Evolutionary conservation across 2,113 vertebrate genomes (phyloP).

Genomic region (Sinocyclocheilus maitianheensis): DNA sequence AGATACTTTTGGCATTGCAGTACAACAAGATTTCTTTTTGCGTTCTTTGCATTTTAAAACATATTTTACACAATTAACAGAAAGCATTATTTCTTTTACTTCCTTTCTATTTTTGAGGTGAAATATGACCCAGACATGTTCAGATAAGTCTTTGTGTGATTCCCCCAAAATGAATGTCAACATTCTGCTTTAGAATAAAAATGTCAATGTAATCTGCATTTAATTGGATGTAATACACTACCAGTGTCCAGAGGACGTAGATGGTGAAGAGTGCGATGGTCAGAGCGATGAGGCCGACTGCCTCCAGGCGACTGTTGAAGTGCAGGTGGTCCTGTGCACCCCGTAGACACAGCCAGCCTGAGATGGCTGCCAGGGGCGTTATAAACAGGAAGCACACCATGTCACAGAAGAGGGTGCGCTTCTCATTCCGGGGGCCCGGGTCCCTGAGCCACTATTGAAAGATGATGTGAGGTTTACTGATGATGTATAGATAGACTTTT

Average conservation of each 20-base stretch:
- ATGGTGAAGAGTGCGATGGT: slow-evolving; percentile 98
- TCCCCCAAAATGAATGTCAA: not conserved
- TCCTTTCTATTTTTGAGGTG: not conserved
- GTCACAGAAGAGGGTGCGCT: slow-evolving; percentile 93
- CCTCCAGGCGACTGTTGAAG: slow-evolving; percentile 92
- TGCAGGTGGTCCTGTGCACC: slow-evolving; percentile 94
- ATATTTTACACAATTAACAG: not conserved
- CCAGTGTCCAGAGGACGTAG: slow-evolving; percentile 96
- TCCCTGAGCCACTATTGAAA: slow-evolving; percentile 88
- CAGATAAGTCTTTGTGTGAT: not conserved
- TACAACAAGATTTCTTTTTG: not conserved
- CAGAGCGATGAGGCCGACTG: slow-evolving; percentile 92
- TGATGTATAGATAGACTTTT: no score
- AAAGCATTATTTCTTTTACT: not conserved
- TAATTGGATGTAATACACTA: slow-evolving; percentile 58
- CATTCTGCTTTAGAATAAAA: not conserved
- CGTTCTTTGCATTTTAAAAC: not conserved
- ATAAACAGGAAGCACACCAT: slow-evolving; percentile 97
- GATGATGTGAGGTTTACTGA: not conserved
- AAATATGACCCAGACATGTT: not conserved
- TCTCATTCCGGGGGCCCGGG: slow-evolving; percentile 89
- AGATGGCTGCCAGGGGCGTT: slow-evolving; percentile 90
- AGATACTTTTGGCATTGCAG: not conserved
- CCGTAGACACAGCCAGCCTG: slow-evolving; percentile 91
- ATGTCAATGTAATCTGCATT: not conserved